A percentile compares a stretch with the other conserved stretches of the same genome.
Conservation (phyloP, 2,797 vertebrate species). For the Hirundo rustica region DNA sequence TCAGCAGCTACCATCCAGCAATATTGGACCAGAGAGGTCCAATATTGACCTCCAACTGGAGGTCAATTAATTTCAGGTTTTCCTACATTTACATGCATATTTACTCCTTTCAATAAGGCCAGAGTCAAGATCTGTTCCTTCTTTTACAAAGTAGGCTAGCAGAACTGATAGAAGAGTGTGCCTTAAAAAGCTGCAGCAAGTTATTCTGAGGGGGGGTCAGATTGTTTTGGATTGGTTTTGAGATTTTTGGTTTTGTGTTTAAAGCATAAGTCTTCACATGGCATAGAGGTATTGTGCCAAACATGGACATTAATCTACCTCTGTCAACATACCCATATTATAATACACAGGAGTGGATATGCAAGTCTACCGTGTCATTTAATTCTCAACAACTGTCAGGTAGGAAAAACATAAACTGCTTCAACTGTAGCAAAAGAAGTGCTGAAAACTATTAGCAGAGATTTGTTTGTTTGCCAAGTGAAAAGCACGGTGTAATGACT, state of each 20-base stretch:
- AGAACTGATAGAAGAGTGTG: neutral
- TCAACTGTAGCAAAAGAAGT: neutral
- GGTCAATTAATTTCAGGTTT: neutral
- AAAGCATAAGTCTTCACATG: accelerated
- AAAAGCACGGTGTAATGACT: neutral
- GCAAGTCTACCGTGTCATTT: neutral
- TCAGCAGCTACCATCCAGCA: neutral
- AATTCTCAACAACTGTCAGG: neutral
- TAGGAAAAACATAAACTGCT: neutral
- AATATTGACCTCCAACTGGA: neutral
- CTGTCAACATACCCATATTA: neutral
- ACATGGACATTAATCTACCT: neutral
- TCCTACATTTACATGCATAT: neutral
- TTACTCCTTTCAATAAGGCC: neutral
- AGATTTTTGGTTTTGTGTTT: neutral
- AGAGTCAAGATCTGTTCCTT: neutral
- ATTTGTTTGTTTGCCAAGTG: neutral
- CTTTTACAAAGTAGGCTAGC: neutral
- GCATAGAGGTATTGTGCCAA: neutral
- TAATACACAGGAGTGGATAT: neutral
- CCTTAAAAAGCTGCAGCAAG: neutral
- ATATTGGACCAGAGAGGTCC: neutral
- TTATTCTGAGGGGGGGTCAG: neutral
- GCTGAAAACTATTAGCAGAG: neutral
- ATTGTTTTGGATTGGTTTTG: neutral